Evolutionary conservation across 2,113 vertebrate species (phyloP), one percentile per base, ranked within the genome.

Genomic region (Melospiza melodia): DNA sequence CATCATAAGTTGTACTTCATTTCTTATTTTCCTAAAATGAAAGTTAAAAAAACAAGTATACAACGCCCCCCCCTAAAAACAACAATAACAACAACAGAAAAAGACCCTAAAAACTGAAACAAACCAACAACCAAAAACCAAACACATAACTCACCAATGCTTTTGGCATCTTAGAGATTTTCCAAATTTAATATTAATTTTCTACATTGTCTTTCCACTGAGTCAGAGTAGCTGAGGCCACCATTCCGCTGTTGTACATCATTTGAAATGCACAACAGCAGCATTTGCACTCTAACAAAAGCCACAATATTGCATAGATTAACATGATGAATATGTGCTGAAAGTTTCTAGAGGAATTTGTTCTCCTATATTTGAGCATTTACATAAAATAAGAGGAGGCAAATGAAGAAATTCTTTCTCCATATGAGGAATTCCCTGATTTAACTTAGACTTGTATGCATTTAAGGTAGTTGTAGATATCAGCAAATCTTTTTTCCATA

Each of bases 231-330:
- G 52, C 91, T 1, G 12, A 88, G 73, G 69, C 78, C 82, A 33
- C 9, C 0, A 7, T 72, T 44, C 39, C 87, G 63, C 80, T 89
- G 83, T 87, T 25, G 62, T 77, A 68, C 62, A 76, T 96, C 35
- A 95, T 87, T 90, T 93, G 85, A 89, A 92, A 97, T 95, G 87
- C 83, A 90, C 95, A 49, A 57, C 73, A 90, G 87, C 94, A 97
- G 95, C 81, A 96, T 95, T 97, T 94, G 54, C 91, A 88, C 78
- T 94, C 37, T 92, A 96, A 95, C 93, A 93, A 93, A 97, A 98
- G 89, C 88, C 94, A 94, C 92, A 79, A 63, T 72, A 28, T 93
- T 95, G 84, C 89, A 91, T 46, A 94, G 96, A 92, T 74, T 88
- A 86, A 65, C 58, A 27, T 87, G 97, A 97, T 75, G 88, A 96